Percentiles rank a stretch among this genome's conserved stretches.
Conservation (phyloP, 2,888 invertebrate genomes). For the Heteromyza rotundicornis region DNA sequence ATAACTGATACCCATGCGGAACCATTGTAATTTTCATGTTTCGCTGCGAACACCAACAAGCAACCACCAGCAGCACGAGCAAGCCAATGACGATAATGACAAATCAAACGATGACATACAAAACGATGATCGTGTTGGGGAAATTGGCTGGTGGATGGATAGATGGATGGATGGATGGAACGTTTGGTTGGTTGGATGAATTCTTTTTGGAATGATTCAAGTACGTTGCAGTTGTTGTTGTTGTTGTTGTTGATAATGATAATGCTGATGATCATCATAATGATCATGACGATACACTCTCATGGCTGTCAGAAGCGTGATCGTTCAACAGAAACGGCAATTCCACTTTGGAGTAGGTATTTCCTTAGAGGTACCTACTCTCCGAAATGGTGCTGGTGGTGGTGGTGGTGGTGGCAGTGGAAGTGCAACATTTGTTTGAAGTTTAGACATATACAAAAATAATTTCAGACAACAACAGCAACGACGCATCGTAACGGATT, state of each 20-base stretch:
- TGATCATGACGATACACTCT: slow-evolving; percentile 29
- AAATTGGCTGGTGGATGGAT: too few relatives aligned
- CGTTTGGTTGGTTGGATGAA: too few relatives aligned
- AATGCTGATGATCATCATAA: slow-evolving; percentile 26
- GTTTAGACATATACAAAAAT: slow-evolving; percentile 29
- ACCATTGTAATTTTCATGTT: slow-evolving; percentile 52
- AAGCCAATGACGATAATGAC: slow-evolving; percentile 51
- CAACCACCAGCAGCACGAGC: slow-evolving; percentile 1
- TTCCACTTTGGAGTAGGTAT: slow-evolving; percentile 11
- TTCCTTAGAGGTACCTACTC: too few relatives aligned
- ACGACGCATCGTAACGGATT: background rate
- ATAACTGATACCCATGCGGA: slow-evolving; percentile 48
- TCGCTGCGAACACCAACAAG: slow-evolving; percentile 23
- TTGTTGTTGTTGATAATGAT: slow-evolving; percentile 8
- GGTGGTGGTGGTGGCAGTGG: too few relatives aligned
- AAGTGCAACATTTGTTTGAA: slow-evolving; percentile 49
- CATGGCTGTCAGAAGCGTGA: slow-evolving; percentile 33
- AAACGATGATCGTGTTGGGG: slow-evolving; percentile 50
- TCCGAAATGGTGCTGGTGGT: too few relatives aligned
- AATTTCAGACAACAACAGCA: background rate
- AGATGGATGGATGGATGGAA: too few relatives aligned
- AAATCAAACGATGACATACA: slow-evolving; percentile 57
- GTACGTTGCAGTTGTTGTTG: background rate
- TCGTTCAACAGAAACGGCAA: slow-evolving; percentile 25
- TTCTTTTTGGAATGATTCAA: too few relatives aligned